Evolutionary conservation across 2,797 vertebrate genomes (phyloP), one percentile per base, ranked within the genome.

Genomic region (Helarctos malayanus): DNA sequence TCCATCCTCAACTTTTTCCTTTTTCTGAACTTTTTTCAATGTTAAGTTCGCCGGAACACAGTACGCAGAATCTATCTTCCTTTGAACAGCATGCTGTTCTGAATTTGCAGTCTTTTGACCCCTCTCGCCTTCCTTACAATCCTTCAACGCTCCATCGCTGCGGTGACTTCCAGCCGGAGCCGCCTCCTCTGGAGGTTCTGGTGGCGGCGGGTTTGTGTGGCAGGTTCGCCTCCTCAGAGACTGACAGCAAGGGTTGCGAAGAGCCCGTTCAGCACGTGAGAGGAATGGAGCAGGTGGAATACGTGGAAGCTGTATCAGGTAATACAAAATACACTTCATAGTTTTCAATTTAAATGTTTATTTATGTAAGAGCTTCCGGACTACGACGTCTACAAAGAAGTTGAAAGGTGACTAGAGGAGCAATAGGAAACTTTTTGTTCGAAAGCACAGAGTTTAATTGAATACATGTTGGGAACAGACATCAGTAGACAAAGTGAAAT

Each of bases 51-150:
- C 61, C 38, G 73, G 56, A 63, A 81, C n/a, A 56, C 1, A 75
- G 41, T 57, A 59, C 35, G 18, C 32, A 35, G 23, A 79, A 23
- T 89, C 10, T 38, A 47, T n/a, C 32, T 89, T 80, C 57, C 54
- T 10, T 89, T 27, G 57, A 89, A 84, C 95, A 95, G 89, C 23
- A n/a, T 45, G 35, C 57, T 92, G 29, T 88, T 78, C 65, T 92
- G 49, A 49, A 13, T 83, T 47, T 38, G 73, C 2, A 41, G 69
- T 80, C 73, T 29, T 92, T 84, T 65, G 47, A 63, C 18, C 23
- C 47, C 18, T 84, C 35, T 81, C 25, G 71, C 49, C 59, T 69
- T 91, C 25, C 5, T 79, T 61, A 54, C 4, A 56, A 15, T 79
- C 78, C 38, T 73, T 92, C 54, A 35, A 3, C 59, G 61, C 12